phyloP scores from a whole-genome alignment of 2,113 vertebrate species.

The Colius striatus region DNA sequence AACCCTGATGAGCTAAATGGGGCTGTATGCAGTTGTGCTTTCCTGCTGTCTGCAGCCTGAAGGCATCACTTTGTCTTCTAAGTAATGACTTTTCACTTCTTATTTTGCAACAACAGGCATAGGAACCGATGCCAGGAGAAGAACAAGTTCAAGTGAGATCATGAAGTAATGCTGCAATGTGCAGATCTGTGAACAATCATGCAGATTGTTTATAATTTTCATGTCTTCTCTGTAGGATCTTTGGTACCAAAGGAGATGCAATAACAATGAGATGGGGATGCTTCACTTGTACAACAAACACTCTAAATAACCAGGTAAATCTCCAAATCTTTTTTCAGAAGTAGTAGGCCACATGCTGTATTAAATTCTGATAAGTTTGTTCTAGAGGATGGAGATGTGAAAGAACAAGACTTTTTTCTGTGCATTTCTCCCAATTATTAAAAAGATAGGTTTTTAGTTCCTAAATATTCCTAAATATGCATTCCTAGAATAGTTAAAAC shows the following conservation, averaged over 20 bases:
- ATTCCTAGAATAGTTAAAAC: neutral
- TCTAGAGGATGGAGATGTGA: neutral
- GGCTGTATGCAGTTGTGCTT: neutral
- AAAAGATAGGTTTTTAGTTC: neutral
- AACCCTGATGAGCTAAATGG: neutral
- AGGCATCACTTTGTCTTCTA: neutral
- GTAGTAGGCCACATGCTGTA: neutral
- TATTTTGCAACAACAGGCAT: neutral
- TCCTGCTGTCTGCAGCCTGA: neutral
- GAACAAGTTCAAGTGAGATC: neutral
- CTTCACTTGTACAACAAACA: neutral
- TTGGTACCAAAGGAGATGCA: neutral
- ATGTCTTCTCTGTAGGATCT: neutral
- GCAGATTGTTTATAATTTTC: neutral
- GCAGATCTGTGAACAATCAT: neutral
- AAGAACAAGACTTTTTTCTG: neutral
- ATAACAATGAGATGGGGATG: neutral
- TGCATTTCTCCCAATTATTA: neutral
- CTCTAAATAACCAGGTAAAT: neutral
- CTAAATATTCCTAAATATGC: neutral
- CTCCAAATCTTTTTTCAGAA: neutral
- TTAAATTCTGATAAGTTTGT: neutral
- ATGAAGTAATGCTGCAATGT: neutral
- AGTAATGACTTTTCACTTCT: neutral
- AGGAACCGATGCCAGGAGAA: neutral